phyloP scores from a whole-genome alignment of 2,113 vertebrate genomes.

The Triplophysa dalaica region DNA sequence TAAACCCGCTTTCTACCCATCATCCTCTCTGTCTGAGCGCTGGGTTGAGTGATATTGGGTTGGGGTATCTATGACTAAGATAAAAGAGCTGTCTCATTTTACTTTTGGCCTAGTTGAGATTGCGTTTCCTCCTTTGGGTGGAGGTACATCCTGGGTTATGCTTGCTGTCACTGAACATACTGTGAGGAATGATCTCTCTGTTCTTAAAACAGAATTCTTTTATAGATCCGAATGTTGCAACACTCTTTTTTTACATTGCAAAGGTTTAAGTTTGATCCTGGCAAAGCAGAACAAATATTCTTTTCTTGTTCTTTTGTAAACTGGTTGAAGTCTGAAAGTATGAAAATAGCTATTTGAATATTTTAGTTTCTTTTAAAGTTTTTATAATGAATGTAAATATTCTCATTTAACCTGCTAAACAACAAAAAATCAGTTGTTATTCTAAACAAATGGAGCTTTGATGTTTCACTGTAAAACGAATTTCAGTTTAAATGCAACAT shows the following conservation, averaged over 20 bases:
- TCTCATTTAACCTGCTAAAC: background rate
- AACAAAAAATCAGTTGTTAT: background rate
- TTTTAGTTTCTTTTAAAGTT: background rate
- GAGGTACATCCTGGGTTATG: constrained; percentile 13
- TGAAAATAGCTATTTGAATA: background rate
- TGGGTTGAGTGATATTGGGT: constrained; percentile 5
- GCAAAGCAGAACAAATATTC: background rate
- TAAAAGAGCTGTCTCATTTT: constrained; percentile 32
- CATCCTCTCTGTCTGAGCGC: background rate
- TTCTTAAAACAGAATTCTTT: constrained; percentile 18
- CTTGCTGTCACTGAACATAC: constrained; percentile 11
- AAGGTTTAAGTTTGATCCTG: constrained; percentile 2
- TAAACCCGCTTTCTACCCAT: constrained; percentile 14
- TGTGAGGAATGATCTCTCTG: background rate
- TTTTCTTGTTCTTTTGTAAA: background rate
- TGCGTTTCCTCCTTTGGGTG: constrained; percentile 23
- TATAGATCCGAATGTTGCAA: background rate
- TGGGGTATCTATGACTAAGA: constrained; percentile 15
- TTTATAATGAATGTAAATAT: background rate
- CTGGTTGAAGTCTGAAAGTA: background rate
- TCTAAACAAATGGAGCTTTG: background rate
- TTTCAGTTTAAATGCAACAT: background rate
- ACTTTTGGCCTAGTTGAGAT: constrained; percentile 5
- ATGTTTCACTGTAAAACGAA: background rate
- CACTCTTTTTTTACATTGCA: background rate